Percentiles rank a stretch among this genome's conserved stretches.
Conservation (phyloP, 2,888 invertebrate genomes). For the Scaptomyza reducta region DNA sequence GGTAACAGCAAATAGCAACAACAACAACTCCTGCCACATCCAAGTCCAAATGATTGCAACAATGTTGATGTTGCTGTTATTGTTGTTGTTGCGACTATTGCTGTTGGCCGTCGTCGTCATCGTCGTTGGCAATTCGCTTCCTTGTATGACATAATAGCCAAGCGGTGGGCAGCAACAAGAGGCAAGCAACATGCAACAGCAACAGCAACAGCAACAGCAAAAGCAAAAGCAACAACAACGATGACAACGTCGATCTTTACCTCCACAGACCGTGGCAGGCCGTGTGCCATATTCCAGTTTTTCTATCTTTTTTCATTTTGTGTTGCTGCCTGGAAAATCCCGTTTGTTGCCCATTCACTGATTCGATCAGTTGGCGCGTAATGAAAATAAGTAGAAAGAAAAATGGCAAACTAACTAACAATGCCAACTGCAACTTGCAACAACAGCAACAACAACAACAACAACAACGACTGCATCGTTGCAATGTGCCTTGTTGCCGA, state of each 20-base stretch:
- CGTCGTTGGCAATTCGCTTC: conserved; percentile 66
- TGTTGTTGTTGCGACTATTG: conserved; percentile 11
- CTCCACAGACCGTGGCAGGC: conserved; percentile 53
- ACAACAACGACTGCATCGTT: conserved; percentile 44
- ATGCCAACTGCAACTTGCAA: conserved; percentile 67
- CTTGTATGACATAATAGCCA: conserved; percentile 80
- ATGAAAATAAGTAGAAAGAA: conserved; percentile 50
- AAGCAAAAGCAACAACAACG: conserved; percentile 16
- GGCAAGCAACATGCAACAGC: conserved; percentile 7
- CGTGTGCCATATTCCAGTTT: conserved; percentile 76
- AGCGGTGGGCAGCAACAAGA: conserved; percentile 47
- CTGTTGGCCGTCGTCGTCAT: conserved; percentile 52
- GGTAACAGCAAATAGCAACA: conserved; percentile 33
- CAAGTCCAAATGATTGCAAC: conserved; percentile 63
- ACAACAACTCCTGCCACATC: conserved; percentile 49
- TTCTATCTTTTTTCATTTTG: conserved; percentile 17
- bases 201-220: conserved; percentile 10
- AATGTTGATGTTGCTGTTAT: conserved; percentile 49
- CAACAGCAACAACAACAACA: conserved; percentile 43
- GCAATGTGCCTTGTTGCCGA: conserved; percentile 34
- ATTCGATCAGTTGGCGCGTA: conserved; percentile 70
- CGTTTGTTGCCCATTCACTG: conserved; percentile 75
- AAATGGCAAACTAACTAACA: conserved; percentile 68
- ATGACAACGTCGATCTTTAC: conserved; percentile 72
- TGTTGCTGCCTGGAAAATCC: conserved; percentile 59